Conservation (phyloP, 2,888 invertebrate genomes). For the Ochropleura leucogaster region DNA sequence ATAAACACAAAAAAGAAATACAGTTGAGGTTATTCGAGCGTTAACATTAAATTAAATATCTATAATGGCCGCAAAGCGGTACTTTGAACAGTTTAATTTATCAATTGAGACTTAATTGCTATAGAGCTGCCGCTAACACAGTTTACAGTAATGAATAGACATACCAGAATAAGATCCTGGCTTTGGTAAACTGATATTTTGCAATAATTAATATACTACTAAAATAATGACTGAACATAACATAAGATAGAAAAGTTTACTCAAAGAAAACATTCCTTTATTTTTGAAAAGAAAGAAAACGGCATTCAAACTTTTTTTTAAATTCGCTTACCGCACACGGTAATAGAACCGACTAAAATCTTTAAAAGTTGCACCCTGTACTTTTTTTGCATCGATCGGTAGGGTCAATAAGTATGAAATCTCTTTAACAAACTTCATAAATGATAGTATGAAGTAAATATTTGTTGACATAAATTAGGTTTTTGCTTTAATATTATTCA, state of each 20-base stretch:
- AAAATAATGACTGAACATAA: neutral
- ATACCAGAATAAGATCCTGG: neutral
- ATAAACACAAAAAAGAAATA: neutral
- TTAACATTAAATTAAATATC: conserved; percentile 29
- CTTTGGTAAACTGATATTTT: neutral
- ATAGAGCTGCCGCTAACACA: conserved; percentile 4
- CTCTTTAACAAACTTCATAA: no score
- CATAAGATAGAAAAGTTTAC: no score
- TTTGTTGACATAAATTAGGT: neutral
- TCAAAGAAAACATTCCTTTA: no score
- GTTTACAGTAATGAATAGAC: conserved; percentile 3
- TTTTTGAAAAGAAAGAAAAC: no score
- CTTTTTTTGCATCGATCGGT: no score
- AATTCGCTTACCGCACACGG: no score
- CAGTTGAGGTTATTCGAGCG: conserved; percentile 10
- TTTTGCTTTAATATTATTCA: neutral
- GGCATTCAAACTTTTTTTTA: no score
- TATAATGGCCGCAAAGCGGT: conserved; percentile 10
- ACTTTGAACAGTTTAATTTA: conserved; percentile 31
- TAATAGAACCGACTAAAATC: no score
- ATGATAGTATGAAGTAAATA: neutral
- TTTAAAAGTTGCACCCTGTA: no score
- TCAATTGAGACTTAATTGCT: conserved; percentile 17
- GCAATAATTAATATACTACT: neutral
- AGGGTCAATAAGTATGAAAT: no score